These are phyloP conservation scores for Camelus dromedarius DNA, from an alignment of 2,113 vertebrate species.

Conservation along the genomic window DNA sequence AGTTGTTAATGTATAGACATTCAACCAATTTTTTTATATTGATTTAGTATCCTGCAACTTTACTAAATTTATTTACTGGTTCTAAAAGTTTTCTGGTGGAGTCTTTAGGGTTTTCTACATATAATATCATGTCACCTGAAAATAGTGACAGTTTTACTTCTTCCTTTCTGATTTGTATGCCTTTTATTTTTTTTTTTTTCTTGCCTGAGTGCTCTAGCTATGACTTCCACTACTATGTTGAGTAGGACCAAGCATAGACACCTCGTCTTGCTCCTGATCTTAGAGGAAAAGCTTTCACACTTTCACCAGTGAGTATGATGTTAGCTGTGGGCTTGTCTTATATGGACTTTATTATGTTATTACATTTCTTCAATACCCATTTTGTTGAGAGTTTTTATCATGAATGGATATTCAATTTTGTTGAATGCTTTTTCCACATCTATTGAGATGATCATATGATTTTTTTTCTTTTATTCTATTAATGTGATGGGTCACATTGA, in stretches of 20 bases:
- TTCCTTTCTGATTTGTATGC: not conserved
- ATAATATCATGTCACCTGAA: not conserved
- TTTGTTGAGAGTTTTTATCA: not conserved
- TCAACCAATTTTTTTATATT: not conserved
- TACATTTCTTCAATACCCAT: not conserved
- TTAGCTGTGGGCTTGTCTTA: not conserved
- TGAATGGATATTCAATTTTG: not conserved
- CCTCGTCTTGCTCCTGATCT: not conserved
- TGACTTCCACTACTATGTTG: not conserved
- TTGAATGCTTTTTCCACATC: not conserved
- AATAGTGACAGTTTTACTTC: not conserved
- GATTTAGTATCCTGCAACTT: not conserved
- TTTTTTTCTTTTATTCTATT: not conserved
- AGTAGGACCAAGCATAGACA: not conserved
- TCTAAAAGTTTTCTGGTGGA: not conserved
- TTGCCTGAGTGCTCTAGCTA: not conserved
- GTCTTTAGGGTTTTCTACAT: not conserved
- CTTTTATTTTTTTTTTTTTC: not conserved
- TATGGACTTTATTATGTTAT: not conserved
- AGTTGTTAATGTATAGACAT: not conserved
- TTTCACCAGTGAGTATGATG: not conserved
- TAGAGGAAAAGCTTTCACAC: not conserved
- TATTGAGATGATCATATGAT: not conserved
- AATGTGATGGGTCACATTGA: not conserved
- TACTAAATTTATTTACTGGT: not conserved